These are phyloP conservation scores for Mimumesa dahlbomi DNA, from an alignment of 2,888 invertebrate species.

Conservation along the genomic window DNA sequence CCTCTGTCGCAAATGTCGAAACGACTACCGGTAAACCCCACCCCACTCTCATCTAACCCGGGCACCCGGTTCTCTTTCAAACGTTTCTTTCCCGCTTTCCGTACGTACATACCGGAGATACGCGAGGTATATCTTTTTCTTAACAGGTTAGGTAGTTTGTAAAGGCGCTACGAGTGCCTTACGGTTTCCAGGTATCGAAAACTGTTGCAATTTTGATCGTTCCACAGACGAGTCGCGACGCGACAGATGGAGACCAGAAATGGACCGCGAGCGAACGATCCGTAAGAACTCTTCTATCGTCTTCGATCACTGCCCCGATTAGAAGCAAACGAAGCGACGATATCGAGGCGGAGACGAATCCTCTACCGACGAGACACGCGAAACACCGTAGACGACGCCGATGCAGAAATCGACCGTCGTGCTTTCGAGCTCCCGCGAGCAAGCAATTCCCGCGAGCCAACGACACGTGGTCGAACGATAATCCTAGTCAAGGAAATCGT, in stretches of 20 bases:
- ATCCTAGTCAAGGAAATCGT: conserved; percentile 1
- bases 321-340: conserved; percentile 26
- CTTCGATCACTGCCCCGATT: background rate
- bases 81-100: too few species aligned
- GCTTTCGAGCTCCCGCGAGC: conserved; percentile 24
- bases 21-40: conserved; percentile 7
- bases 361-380: conserved; percentile 42
- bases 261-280: background rate
- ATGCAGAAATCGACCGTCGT: conserved; percentile 53
- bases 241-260: background rate
- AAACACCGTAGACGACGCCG: conserved; percentile 58
- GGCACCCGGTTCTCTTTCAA: background rate
- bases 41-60: background rate
- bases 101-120: too few species aligned
- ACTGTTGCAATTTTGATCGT: background rate
- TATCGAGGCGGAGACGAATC: conserved; percentile 20
- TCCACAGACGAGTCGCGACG: background rate
- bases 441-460: background rate
- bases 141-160: too few species aligned
- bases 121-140: too few species aligned
- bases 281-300: background rate
- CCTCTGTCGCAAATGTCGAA: conserved; percentile 10
- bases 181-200: too few species aligned
- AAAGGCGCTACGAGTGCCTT: too few species aligned
- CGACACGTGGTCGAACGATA: background rate